A percentile compares a stretch with the other conserved stretches of the same genome.
These are phyloP conservation scores for Lepidochrysops patricia DNA, from an alignment of 2,888 invertebrate genomes.

Conservation along the genomic window DNA sequence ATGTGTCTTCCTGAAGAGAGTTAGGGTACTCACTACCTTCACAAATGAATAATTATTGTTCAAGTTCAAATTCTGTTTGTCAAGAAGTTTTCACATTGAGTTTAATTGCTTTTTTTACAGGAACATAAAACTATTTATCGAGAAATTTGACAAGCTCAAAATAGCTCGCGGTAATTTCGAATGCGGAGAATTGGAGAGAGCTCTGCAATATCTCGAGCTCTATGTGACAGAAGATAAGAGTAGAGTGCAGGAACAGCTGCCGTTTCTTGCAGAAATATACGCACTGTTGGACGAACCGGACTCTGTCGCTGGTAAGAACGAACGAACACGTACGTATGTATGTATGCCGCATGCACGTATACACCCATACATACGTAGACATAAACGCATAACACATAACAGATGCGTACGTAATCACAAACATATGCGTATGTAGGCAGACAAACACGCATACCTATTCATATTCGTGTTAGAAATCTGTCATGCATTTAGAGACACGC, in stretches of 20 bases:
- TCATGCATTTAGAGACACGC: too few relatives aligned
- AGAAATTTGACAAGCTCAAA: conserved; percentile 76
- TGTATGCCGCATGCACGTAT: background rate
- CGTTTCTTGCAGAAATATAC: conserved; percentile 85
- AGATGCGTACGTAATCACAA: background rate
- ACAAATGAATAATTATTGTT: too few relatives aligned
- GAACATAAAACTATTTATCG: conserved; percentile 52
- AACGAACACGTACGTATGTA: background rate
- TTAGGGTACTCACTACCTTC: too few relatives aligned
- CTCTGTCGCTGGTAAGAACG: conserved; percentile 82
- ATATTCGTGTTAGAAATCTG: too few relatives aligned
- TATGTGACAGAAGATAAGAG: conserved; percentile 77
- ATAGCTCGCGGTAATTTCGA: conserved; percentile 83
- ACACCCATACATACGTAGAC: background rate
- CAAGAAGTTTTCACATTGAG: background rate
- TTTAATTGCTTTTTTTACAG: conserved; percentile 29
- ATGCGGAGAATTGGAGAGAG: conserved; percentile 83
- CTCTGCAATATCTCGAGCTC: conserved; percentile 83
- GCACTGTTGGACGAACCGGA: conserved; percentile 92
- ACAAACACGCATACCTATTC: too few relatives aligned
- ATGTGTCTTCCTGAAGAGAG: too few relatives aligned
- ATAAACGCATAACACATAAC: too few relatives aligned
- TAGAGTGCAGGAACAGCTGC: conserved; percentile 74
- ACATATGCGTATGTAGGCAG: too few relatives aligned
- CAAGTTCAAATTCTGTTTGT: background rate